Evolutionary conservation across 2,113 vertebrate genomes (phyloP), one percentile per base, ranked within the genome.

Genomic region (Onychostruthus taczanowskii): DNA sequence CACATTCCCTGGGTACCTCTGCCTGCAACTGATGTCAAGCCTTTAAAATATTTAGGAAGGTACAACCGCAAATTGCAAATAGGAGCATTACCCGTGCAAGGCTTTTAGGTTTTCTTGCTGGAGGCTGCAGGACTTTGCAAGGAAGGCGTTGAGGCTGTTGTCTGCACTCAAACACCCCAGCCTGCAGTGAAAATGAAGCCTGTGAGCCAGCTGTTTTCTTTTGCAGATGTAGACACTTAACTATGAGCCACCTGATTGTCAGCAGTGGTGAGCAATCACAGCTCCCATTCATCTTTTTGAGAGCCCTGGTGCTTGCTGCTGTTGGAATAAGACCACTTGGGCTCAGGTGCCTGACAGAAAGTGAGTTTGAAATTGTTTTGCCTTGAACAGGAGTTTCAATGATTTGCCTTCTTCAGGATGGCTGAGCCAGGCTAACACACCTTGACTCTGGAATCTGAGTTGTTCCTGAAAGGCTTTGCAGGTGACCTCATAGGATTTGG

Each of bases 161-260:
- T 58, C 72, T 94, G 92, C 90, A 21, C 88, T 97, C 88, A 46
- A 70, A 53, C 52, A 78, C 44, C 86, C 83, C 86, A 58, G 90
- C 86, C 68, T 84, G 80, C 94, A 41, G 53, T 78, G 49, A 37
- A 69, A 95, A 87, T 75, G 88, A 94, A 95, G 92, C 86, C 66
- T 95, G 92, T 79, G 95, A 93, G 66, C 41, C 94, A 96, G 95
- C 88, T 84, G 91, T 95, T 96, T 95, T 61, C 95, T 92, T 94
- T 76, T 93, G 94, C 96, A 96, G 94, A 96, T 96, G 95, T 87
- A 96, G 92, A 89, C 92, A 91, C 94, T 96, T 95, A 84, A 79
- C 80, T 58, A 37, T 81, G 89, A 96, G 76, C 89, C 95, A 96
- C 92, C 95, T 97, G 95, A 96, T 96, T 96, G 94, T 96, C 94